These are phyloP conservation scores for Scytalopus superciliaris DNA, from an alignment of 2,113 vertebrate species.

Conservation along the genomic window DNA sequence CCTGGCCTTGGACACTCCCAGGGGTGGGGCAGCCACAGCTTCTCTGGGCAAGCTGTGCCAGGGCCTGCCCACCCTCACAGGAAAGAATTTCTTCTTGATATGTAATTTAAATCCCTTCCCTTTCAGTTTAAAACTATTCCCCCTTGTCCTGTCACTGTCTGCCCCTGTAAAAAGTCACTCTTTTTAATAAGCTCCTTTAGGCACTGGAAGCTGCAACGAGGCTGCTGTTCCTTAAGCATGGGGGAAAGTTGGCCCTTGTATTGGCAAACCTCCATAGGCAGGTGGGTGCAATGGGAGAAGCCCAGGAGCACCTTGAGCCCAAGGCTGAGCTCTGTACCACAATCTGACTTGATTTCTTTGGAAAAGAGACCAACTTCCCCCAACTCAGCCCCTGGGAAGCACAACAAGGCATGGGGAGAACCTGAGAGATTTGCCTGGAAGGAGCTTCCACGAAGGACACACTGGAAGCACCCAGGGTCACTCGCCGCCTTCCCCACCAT, in stretches of 20 bases:
- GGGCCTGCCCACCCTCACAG: neutral
- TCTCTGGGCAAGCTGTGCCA: rapidly evolving
- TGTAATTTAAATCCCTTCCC: neutral
- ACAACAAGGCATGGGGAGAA: neutral
- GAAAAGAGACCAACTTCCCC: neutral
- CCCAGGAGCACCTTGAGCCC: neutral
- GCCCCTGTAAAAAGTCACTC: neutral
- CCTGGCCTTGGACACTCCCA: neutral
- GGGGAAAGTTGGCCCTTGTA: neutral
- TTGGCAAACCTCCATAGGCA: neutral
- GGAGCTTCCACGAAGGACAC: neutral
- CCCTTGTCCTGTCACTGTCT: neutral
- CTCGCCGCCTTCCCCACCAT: neutral
- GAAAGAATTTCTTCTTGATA: neutral
- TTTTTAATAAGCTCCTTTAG: neutral
- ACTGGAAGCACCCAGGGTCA: neutral
- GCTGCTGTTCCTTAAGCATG: neutral
- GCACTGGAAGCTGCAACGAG: neutral
- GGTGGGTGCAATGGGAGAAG: neutral
- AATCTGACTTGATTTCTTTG: neutral
- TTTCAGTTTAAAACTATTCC: neutral
- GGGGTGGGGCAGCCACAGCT: neutral
- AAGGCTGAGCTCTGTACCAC: neutral
- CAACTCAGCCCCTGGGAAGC: neutral
- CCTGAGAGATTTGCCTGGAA: neutral